Evolutionary conservation across 2,113 vertebrate genomes (phyloP).

Genomic region (Ochotona princeps): DNA sequence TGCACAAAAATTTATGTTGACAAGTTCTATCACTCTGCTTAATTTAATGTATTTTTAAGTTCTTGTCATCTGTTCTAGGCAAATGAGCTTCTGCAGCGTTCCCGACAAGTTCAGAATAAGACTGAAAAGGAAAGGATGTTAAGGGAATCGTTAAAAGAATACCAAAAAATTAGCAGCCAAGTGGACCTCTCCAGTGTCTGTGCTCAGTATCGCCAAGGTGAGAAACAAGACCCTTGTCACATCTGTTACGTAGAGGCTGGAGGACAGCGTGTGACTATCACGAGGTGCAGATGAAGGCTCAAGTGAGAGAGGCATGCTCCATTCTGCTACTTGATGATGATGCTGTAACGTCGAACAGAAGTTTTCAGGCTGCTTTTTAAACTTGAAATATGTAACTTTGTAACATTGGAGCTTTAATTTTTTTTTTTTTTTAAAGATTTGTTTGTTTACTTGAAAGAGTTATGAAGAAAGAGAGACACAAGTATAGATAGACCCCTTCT

Average conservation of each 20-base stretch:
- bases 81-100: constrained; percentile 96
- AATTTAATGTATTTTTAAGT: constrained; percentile 40
- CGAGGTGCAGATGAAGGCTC: not conserved
- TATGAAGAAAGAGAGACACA: no score
- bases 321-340: not conserved
- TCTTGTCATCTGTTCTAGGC: constrained; percentile 86
- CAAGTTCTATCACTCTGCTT: not conserved
- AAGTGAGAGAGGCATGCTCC: not conserved
- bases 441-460: no score
- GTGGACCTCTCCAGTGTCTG: constrained; percentile 95
- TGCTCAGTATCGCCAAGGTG: constrained; percentile 96
- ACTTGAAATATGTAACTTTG: not conserved
- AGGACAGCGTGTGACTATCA: not conserved
- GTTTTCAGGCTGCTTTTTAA: not conserved
- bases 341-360: not conserved
- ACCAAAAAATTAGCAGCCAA: constrained; percentile 97
- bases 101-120: constrained; percentile 95
- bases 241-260: not conserved
- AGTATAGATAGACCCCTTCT: no score
- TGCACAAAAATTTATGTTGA: constrained; percentile 17
- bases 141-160: constrained; percentile 94
- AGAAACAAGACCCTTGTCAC: constrained; percentile 13
- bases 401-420: not conserved
- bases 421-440: not conserved
- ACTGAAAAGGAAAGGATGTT: constrained; percentile 93